Conservation (phyloP, 2,113 vertebrate species). For the Platysternon megacephalum region DNA sequence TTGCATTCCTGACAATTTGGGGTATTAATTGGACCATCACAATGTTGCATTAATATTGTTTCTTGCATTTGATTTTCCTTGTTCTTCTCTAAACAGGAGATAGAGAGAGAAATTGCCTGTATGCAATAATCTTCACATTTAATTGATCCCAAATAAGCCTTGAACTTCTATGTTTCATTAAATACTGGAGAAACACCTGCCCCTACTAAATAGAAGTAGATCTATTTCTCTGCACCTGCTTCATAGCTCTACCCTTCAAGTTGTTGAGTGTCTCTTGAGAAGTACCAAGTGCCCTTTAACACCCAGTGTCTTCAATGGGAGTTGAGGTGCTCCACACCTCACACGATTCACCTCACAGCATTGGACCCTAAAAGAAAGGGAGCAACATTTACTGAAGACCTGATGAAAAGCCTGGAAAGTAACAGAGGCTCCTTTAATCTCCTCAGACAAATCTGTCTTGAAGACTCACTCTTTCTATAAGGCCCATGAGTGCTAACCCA, state of each 20-base stretch:
- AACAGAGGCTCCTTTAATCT: background rate
- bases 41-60: background rate
- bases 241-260: background rate
- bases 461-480: background rate
- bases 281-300: background rate
- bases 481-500: background rate
- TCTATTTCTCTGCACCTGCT: background rate
- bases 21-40: background rate
- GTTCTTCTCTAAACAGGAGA: background rate
- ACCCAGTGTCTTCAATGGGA: background rate
- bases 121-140: background rate
- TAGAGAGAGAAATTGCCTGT: background rate
- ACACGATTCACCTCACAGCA: background rate
- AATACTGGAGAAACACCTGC: background rate
- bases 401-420: too few species aligned
- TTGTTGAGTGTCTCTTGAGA: background rate
- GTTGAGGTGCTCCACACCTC: background rate
- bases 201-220: background rate
- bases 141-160: background rate
- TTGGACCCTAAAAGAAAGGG: background rate
- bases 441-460: background rate
- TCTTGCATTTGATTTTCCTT: background rate
- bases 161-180: background rate
- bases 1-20: background rate
- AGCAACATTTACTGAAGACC: background rate